Conservation (phyloP, 2,888 invertebrate species). For the Conchocele bisecta region DNA sequence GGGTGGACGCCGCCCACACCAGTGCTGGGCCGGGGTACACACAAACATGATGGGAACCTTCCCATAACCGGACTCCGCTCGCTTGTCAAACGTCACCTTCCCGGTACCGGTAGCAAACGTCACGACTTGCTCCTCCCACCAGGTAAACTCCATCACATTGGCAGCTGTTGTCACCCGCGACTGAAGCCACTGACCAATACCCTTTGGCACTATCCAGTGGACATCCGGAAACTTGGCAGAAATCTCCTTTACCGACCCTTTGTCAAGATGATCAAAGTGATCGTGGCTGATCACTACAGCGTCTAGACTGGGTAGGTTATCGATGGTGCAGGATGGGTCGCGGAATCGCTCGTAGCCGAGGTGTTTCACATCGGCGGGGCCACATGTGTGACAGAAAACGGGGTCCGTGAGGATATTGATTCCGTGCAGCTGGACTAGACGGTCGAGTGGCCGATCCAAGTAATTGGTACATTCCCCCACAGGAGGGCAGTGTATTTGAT, state of each 20-base stretch:
- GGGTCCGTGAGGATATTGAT: constrained; percentile 83
- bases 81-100: too few relatives aligned
- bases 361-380: too few relatives aligned
- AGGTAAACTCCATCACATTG: constrained; percentile 49
- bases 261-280: constrained; percentile 84
- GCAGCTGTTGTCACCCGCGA: constrained; percentile 64
- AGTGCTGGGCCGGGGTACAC: constrained; percentile 84
- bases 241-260: constrained; percentile 70
- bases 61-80: too few relatives aligned
- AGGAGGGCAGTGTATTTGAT: too few relatives aligned
- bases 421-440: constrained; percentile 83
- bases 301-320: constrained; percentile 82
- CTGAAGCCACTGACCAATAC: constrained; percentile 78
- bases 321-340: constrained; percentile 69
- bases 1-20: constrained; percentile 84
- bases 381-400: constrained; percentile 82
- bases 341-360: constrained; percentile 82
- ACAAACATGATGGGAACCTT: constrained; percentile 68
- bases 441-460: constrained; percentile 85
- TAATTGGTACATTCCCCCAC: too few relatives aligned
- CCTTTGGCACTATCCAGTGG: constrained; percentile 71
- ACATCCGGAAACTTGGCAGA: constrained; percentile 50
- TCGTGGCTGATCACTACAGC: constrained; percentile 84
- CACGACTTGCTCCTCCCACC: constrained; percentile 43
- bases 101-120: too few relatives aligned